Conservation (phyloP, 2,797 vertebrate genomes). For the Mormyrus hasselquistii region DNA sequence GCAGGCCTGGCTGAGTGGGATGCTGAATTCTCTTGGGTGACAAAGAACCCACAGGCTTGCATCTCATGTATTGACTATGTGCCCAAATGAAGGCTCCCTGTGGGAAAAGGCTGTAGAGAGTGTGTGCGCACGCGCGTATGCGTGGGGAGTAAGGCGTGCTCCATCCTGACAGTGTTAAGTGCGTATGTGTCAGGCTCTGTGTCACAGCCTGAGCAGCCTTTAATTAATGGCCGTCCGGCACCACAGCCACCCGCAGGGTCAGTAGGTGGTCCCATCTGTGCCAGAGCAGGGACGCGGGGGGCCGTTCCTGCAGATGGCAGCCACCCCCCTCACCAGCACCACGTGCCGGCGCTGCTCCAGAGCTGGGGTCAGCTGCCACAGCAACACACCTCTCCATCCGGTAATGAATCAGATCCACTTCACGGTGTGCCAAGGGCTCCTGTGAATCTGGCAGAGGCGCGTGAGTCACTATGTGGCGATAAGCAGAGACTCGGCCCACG, state of each 20-base stretch:
- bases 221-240: constrained; percentile 52
- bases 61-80: background rate
- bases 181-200: constrained; percentile 11
- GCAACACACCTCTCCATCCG: background rate
- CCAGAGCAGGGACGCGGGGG: background rate
- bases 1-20: background rate
- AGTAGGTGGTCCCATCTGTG: constrained; percentile 36
- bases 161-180: constrained; percentile 2
- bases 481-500: background rate
- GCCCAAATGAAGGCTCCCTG: background rate
- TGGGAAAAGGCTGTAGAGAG: background rate
- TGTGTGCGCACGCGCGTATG: background rate
- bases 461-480: background rate
- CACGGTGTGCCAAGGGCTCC: constrained; percentile 17
- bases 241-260: constrained; percentile 26
- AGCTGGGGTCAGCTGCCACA: background rate
- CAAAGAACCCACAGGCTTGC: background rate
- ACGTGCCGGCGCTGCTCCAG: background rate
- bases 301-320: background rate
- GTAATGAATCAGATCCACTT: background rate
- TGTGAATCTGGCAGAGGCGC: background rate
- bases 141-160: background rate
- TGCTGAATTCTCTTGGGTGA: background rate
- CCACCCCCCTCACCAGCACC: background rate
- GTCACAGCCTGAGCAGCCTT: constrained; percentile 36